These are phyloP conservation scores for Thelaira solivaga DNA, from an alignment of 2,888 invertebrate genomes.

Conservation along the genomic window DNA sequence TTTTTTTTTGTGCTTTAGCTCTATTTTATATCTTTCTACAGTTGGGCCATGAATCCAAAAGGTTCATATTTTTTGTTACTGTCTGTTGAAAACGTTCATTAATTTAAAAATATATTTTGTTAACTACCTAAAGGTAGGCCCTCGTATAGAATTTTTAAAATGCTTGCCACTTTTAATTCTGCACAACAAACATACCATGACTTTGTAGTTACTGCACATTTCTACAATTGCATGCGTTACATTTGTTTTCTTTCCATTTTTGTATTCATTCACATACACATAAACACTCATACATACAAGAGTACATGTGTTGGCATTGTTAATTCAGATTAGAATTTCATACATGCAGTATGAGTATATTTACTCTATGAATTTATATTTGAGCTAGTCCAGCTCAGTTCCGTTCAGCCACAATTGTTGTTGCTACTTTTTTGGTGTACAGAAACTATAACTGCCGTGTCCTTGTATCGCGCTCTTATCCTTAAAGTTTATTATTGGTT, in stretches of 20 bases:
- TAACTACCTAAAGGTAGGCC: not conserved
- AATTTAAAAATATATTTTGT: too few relatives aligned
- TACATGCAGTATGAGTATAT: not conserved
- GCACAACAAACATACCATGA: not conserved
- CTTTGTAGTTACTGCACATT: not conserved
- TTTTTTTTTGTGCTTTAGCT: too few relatives aligned
- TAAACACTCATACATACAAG: too few relatives aligned
- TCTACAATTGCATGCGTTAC: not conserved
- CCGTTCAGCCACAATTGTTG: not conserved
- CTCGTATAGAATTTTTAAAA: not conserved
- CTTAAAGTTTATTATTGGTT: constrained; percentile 12
- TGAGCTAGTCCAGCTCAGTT: not conserved
- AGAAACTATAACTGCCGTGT: not conserved
- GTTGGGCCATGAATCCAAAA: too few relatives aligned
- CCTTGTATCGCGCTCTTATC: not conserved
- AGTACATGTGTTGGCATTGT: constrained; percentile 19
- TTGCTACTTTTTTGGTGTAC: not conserved
- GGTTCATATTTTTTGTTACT: too few relatives aligned
- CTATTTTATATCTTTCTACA: too few relatives aligned
- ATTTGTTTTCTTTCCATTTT: not conserved
- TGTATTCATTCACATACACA: too few relatives aligned
- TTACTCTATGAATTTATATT: not conserved
- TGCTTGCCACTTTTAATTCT: constrained; percentile 2
- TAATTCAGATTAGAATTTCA: constrained; percentile 34
- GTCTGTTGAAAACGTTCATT: too few relatives aligned